Evolutionary conservation across 2,797 vertebrate species (phyloP).

Genomic region (Xenops minutus): DNA sequence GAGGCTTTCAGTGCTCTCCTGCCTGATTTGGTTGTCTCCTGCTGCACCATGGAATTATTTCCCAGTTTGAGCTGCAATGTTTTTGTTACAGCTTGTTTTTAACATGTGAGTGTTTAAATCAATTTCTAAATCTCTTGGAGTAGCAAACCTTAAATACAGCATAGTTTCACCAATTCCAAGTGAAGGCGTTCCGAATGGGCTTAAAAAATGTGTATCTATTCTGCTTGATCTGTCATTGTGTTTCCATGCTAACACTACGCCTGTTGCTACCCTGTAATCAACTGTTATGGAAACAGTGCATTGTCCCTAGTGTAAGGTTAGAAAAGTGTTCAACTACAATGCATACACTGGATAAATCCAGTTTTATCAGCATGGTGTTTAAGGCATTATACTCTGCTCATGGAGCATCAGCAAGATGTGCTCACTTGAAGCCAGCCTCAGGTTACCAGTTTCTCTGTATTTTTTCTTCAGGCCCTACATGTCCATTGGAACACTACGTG

Average conservation of each 20-base stretch:
- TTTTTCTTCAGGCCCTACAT: constrained; percentile 89
- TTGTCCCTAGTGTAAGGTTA: not conserved
- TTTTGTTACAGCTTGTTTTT: not conserved
- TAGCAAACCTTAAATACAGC: not conserved
- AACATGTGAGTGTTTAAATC: not conserved
- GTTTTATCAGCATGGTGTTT: constrained; percentile 6
- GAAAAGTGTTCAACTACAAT: not conserved
- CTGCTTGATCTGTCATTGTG: not conserved
- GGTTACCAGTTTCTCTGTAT: not conserved
- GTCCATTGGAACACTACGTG: constrained; percentile 92
- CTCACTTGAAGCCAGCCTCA: not conserved
- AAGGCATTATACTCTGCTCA: not conserved
- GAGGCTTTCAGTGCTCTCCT: not conserved
- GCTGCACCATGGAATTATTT: not conserved
- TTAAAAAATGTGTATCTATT: not conserved
- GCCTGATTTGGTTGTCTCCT: not conserved
- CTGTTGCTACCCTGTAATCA: constrained; percentile 1
- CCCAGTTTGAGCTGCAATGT: not conserved
- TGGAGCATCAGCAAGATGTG: not conserved
- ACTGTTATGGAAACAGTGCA: constrained; percentile 9
- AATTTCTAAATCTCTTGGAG: not conserved
- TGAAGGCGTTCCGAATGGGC: not conserved
- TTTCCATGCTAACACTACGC: not conserved
- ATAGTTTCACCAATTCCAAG: not conserved
- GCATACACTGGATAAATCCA: constrained; percentile 5